These are phyloP conservation scores for Ernsta delagoae DNA, from an alignment of 2,888 invertebrate genomes.

Conservation along the genomic window DNA sequence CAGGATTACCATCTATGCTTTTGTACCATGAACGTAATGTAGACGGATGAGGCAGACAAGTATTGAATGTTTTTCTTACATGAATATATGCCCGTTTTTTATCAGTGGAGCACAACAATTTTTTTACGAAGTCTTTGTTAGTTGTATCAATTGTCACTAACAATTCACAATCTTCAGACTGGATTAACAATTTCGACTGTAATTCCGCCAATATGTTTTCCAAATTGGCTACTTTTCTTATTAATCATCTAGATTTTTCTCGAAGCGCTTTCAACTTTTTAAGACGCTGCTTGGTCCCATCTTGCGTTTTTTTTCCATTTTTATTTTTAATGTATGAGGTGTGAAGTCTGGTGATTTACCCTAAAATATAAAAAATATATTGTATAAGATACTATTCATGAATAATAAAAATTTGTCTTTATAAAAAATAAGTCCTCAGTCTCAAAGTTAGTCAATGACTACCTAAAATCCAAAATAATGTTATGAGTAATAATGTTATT, in stretches of 20 bases:
- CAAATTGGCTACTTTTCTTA: background rate
- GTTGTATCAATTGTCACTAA: background rate
- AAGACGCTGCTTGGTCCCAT: background rate
- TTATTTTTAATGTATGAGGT: too few relatives aligned
- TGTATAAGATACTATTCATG: too few relatives aligned
- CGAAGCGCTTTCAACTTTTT: background rate
- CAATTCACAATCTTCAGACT: background rate
- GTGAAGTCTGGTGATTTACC: too few relatives aligned
- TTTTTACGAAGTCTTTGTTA: background rate
- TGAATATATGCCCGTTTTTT: slow-evolving; percentile 19
- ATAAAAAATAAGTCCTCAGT: too few relatives aligned
- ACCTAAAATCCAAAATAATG: too few relatives aligned
- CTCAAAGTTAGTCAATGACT: too few relatives aligned
- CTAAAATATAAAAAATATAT: too few relatives aligned
- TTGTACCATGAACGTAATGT: slow-evolving; percentile 33
- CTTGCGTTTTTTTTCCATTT: too few relatives aligned
- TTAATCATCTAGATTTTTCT: background rate
- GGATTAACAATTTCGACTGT: background rate
- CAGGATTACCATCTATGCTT: slow-evolving; percentile 28
- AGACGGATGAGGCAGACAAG: slow-evolving; percentile 41
- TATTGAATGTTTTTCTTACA: slow-evolving; percentile 45
- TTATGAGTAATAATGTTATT: too few relatives aligned
- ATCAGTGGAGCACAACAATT: background rate
- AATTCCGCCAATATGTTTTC: background rate
- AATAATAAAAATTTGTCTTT: too few relatives aligned